A percentile compares a stretch with the other conserved stretches of the same genome.
Evolutionary conservation across 2,797 vertebrate species (phyloP).

Genomic region (Onychomys torridus): DNA sequence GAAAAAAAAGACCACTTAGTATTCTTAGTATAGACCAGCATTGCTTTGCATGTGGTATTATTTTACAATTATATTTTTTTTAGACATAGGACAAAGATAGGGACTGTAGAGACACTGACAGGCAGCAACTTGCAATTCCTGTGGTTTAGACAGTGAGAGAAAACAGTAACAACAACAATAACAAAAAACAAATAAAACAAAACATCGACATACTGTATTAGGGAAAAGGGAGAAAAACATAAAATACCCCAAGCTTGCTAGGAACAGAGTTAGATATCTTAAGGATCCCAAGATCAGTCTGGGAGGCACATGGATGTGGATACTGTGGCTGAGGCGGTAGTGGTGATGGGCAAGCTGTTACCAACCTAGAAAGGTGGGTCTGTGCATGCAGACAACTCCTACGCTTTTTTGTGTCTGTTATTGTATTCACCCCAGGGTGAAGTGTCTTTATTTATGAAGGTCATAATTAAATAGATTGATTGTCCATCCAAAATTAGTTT

Average conservation of each 20-base stretch:
- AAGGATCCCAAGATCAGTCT: not conserved
- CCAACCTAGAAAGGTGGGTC: not conserved
- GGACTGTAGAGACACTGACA: not conserved
- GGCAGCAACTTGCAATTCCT: not conserved
- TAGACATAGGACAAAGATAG: not conserved
- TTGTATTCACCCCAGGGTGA: not conserved
- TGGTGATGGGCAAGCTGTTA: not conserved
- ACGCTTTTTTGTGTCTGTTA: not conserved
- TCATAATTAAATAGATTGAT: conserved; percentile 2
- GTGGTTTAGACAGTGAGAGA: not conserved
- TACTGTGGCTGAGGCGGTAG: too few species aligned
- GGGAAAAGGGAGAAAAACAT: conserved; percentile 7
- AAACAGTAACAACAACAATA: not conserved
- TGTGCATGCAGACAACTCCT: not conserved
- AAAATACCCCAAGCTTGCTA: not conserved
- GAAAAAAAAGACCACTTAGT: not conserved
- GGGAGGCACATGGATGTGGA: not conserved
- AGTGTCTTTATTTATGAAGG: not conserved
- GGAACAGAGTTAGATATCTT: not conserved
- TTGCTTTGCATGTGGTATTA: not conserved
- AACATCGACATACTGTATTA: not conserved
- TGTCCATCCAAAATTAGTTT: not conserved
- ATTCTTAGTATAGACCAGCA: not conserved
- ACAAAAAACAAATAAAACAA: not conserved
- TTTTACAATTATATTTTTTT: not conserved